Conservation (phyloP, 2,797 vertebrate genomes). For the Dallia pectoralis region DNA sequence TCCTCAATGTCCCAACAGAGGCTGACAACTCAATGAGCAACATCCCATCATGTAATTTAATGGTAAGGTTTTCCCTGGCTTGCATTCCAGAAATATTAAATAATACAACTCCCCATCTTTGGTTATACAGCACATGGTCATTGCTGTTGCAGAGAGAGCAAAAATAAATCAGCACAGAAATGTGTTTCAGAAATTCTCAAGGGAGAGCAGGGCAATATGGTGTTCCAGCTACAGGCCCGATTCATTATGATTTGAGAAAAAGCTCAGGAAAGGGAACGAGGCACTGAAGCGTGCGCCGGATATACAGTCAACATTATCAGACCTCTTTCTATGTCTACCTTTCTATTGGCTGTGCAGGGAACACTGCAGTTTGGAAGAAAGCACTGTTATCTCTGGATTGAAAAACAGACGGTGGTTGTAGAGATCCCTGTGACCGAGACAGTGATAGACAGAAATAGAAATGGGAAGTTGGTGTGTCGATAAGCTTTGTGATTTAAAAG, state of each 20-base stretch:
- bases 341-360: slow-evolving; percentile 9
- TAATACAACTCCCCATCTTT: background rate
- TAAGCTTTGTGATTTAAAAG: background rate
- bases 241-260: slow-evolving; percentile 55
- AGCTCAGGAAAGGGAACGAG: background rate
- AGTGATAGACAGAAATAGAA: background rate
- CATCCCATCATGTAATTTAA: background rate
- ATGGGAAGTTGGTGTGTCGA: background rate
- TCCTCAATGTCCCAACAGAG: background rate
- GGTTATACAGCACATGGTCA: background rate
- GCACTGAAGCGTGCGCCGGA: background rate
- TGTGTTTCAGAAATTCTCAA: slow-evolving; percentile 46
- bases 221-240: slow-evolving; percentile 34
- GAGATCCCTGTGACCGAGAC: background rate
- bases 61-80: background rate
- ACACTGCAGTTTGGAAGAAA: background rate
- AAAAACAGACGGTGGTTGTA: slow-evolving; percentile 2
- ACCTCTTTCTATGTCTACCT: slow-evolving; percentile 13
- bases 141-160: slow-evolving; percentile 43
- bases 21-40: background rate
- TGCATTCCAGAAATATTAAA: background rate
- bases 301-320: slow-evolving; percentile 43
- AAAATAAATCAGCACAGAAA: slow-evolving; percentile 62
- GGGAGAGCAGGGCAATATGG: slow-evolving; percentile 41
- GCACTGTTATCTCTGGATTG: slow-evolving; percentile 33